Conservation (phyloP, 2,113 vertebrate genomes). For the Macroglossus sobrinus region DNA sequence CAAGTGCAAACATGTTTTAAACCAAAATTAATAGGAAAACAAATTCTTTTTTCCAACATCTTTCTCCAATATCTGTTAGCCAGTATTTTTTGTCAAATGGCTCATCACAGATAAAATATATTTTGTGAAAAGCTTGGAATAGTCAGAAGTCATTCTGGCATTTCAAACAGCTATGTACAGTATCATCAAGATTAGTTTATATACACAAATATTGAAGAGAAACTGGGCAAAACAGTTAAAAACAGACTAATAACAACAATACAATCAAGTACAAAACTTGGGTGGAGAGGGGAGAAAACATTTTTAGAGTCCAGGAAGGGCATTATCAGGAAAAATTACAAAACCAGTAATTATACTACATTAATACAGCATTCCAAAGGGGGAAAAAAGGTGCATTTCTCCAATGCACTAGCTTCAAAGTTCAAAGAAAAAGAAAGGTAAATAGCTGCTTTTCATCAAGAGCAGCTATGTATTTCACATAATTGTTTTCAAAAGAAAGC, state of each 20-base stretch:
- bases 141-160: conserved; percentile 72
- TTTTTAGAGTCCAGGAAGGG: conserved; percentile 68
- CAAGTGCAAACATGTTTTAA: conserved; percentile 76
- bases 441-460: conserved; percentile 79
- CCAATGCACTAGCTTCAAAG: conserved; percentile 87
- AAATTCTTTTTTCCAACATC: conserved; percentile 15
- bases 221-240: conserved; percentile 78
- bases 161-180: conserved; percentile 77
- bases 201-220: conserved; percentile 77
- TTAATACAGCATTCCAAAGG: conserved; percentile 81
- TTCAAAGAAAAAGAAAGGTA: conserved; percentile 58
- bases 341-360: conserved; percentile 83
- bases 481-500: conserved; percentile 82
- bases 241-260: conserved; percentile 75
- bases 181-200: conserved; percentile 78
- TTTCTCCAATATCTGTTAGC: conserved; percentile 70
- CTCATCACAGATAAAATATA: conserved; percentile 64
- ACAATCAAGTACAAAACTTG: conserved; percentile 81
- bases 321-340: conserved; percentile 79
- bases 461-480: conserved; percentile 82
- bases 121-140: conserved; percentile 71
- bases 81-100: conserved; percentile 64
- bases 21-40: conserved; percentile 75
- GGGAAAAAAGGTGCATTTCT: conserved; percentile 79
- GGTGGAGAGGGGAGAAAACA: conserved; percentile 62